Conservation (phyloP, 2,888 invertebrate genomes). For the Sminthurinus aureus region DNA sequence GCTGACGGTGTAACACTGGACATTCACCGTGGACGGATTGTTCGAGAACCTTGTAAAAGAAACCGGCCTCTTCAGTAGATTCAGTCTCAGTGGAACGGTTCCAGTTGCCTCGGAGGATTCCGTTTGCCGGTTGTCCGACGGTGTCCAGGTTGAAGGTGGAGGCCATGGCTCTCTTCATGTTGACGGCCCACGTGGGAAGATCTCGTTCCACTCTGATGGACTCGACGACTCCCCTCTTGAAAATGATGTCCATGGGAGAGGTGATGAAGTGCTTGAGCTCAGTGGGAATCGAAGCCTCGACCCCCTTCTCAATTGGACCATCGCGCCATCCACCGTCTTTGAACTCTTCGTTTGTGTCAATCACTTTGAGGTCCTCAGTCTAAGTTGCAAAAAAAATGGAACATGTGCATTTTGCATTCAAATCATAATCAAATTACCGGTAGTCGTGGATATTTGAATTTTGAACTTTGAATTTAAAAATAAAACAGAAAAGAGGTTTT, state of each 20-base stretch:
- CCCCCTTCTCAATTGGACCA: slow-evolving; percentile 45
- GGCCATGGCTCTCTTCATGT: slow-evolving; percentile 63
- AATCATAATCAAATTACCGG: neutral
- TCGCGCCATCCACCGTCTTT: slow-evolving; percentile 48
- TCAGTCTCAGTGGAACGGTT: slow-evolving; percentile 1
- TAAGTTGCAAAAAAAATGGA: neutral
- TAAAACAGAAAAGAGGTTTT: neutral
- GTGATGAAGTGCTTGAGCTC: slow-evolving; percentile 52
- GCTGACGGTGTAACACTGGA: slow-evolving; percentile 61
- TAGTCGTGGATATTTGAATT: neutral
- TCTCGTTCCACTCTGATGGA: slow-evolving; percentile 58
- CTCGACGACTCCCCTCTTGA: slow-evolving; percentile 57
- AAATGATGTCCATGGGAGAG: slow-evolving; percentile 53
- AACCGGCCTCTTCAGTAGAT: slow-evolving; percentile 47
- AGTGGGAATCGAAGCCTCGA: slow-evolving; percentile 37
- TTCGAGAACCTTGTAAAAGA: slow-evolving; percentile 60
- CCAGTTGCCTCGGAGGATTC: slow-evolving; percentile 48
- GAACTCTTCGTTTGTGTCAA: slow-evolving; percentile 38
- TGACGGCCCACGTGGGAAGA: slow-evolving; percentile 63
- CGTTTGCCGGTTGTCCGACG: slow-evolving; percentile 41
- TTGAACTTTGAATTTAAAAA: neutral
- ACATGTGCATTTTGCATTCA: neutral
- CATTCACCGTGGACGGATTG: slow-evolving; percentile 62
- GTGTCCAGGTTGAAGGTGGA: slow-evolving; percentile 53
- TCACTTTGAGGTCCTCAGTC: neutral